Evolutionary conservation across 2,113 vertebrate species (phyloP).

Genomic region (Gobius niger): DNA sequence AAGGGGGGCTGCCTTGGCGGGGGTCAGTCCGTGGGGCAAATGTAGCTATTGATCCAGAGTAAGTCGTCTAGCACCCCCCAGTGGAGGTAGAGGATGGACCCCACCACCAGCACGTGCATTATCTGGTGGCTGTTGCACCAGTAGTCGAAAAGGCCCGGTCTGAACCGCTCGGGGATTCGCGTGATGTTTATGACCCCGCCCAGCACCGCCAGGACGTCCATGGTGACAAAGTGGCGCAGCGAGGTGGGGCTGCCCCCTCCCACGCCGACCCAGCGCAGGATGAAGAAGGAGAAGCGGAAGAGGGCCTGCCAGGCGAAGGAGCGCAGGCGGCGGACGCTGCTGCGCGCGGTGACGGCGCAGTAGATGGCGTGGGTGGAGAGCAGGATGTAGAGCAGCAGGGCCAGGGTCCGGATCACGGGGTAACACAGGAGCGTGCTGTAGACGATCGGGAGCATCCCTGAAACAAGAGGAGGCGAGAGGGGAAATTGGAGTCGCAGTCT

Average conservation of each 20-base stretch:
- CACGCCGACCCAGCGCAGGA: constrained; percentile 83
- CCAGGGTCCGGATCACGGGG: constrained; percentile 81
- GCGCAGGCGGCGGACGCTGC: constrained; percentile 83
- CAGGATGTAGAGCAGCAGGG: constrained; percentile 84
- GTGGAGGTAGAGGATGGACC: constrained; percentile 89
- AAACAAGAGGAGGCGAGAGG: neutral
- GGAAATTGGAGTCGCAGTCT: neutral
- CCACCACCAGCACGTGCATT: constrained; percentile 92
- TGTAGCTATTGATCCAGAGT: constrained; percentile 84
- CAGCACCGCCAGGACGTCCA: constrained; percentile 87
- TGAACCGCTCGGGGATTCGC: constrained; percentile 87
- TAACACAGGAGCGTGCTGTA: constrained; percentile 89
- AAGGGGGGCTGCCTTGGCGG: constrained; percentile 6
- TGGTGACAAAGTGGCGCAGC: constrained; percentile 86
- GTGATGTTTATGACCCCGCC: constrained; percentile 90
- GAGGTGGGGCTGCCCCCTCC: constrained; percentile 87
- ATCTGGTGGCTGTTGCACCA: constrained; percentile 96
- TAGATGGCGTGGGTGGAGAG: constrained; percentile 87
- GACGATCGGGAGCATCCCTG: constrained; percentile 90
- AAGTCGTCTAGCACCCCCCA: constrained; percentile 91
- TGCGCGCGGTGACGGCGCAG: constrained; percentile 87
- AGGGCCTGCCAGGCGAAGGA: constrained; percentile 90
- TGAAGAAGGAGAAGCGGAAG: constrained; percentile 89
- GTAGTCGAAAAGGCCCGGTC: constrained; percentile 90
- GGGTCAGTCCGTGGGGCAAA: constrained; percentile 83